These are phyloP conservation scores for Cantharis flavilabris DNA, from an alignment of 2,888 invertebrate genomes.

Conservation along the genomic window DNA sequence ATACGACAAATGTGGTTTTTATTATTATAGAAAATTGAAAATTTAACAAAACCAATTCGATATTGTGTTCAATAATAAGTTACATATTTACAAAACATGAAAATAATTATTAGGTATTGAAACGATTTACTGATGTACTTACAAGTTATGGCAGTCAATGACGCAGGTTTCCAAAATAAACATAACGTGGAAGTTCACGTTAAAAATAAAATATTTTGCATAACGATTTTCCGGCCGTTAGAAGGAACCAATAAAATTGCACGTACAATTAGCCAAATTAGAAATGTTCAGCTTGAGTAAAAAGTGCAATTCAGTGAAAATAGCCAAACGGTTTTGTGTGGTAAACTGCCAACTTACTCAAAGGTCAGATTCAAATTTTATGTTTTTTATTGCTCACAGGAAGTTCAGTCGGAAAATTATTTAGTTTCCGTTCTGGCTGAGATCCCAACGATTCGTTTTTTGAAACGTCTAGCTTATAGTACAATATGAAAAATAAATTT, in stretches of 20 bases:
- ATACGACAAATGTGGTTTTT: background rate
- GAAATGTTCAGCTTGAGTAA: background rate
- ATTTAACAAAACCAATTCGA: background rate
- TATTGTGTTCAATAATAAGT: background rate
- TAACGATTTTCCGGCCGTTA: background rate
- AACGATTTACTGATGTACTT: background rate
- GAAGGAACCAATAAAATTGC: background rate
- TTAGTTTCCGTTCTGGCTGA: background rate
- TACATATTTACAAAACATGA: background rate
- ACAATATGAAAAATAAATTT: no score
- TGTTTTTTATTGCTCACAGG: background rate
- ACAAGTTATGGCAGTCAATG: background rate
- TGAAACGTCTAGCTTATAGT: no score
- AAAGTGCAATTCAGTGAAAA: background rate
- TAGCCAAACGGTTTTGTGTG: background rate
- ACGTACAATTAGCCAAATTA: background rate
- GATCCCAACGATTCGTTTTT: background rate
- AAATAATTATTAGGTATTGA: background rate
- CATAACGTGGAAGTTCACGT: background rate
- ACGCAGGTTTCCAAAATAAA: background rate
- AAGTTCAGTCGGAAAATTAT: background rate
- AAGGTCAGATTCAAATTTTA: background rate
- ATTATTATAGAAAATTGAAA: background rate
- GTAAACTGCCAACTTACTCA: background rate
- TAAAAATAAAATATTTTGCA: background rate